Conservation (phyloP, 2,113 vertebrate genomes). For the Ancistrus triradiatus region DNA sequence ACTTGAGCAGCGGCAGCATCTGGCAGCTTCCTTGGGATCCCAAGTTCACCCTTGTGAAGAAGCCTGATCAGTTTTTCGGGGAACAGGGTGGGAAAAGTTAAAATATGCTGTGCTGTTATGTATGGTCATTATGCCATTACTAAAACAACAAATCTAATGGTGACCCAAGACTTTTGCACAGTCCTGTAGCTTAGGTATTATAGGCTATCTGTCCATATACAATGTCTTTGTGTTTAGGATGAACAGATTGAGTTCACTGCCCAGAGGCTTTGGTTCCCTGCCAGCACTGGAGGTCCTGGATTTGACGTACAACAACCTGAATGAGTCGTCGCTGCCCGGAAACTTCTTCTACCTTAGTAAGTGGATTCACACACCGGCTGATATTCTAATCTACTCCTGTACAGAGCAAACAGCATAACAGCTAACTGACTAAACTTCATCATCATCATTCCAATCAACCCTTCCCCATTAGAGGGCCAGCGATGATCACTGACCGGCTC, state of each 20-base stretch:
- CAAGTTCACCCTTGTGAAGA: no score
- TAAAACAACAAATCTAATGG: no score
- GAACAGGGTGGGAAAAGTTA: no score
- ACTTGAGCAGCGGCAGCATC: no score
- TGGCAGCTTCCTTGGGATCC: no score
- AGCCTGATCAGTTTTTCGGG: no score
- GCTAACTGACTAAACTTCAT: conserved; percentile 28
- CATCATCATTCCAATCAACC: conserved; percentile 45
- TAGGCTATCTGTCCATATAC: conserved; percentile 7
- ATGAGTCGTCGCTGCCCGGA: conserved; percentile 85
- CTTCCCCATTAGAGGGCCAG: conserved; percentile 16
- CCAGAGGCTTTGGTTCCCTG: conserved; percentile 91
- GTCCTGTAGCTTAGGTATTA: no score
- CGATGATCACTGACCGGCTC: conserved; percentile 35
- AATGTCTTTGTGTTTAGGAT: conserved; percentile 63
- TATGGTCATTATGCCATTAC: no score
- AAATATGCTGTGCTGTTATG: no score
- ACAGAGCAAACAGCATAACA: conserved; percentile 23
- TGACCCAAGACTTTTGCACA: no score
- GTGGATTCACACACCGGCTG: conserved; percentile 45
- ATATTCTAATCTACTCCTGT: no score
- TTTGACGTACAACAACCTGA: conserved; percentile 96
- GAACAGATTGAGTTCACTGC: conserved; percentile 87
- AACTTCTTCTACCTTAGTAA: conserved; percentile 99
- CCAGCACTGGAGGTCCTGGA: conserved; percentile 95